Conservation (phyloP, 2,797 vertebrate species). For the Acrocephalus scirpaceus region DNA sequence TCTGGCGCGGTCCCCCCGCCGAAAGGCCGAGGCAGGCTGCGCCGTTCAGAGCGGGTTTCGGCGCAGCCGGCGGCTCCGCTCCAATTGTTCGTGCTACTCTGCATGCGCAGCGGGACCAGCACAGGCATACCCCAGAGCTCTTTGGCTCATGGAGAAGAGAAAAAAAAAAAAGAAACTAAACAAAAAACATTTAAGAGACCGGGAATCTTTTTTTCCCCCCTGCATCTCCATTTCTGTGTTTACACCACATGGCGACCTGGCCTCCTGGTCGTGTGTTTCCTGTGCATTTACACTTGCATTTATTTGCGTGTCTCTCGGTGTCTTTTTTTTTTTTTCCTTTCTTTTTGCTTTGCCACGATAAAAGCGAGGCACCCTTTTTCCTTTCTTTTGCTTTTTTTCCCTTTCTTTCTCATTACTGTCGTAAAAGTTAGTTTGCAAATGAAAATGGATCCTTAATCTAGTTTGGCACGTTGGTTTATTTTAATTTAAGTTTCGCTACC, state of each 20-base stretch:
- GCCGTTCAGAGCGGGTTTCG: neutral
- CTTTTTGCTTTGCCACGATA: neutral
- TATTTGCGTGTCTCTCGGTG: neutral
- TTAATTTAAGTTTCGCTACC: conserved; percentile 38
- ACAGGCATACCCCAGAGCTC: neutral
- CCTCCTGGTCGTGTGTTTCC: neutral
- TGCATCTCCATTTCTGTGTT: neutral
- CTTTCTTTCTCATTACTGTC: neutral
- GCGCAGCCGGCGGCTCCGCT: neutral
- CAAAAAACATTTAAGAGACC: neutral
- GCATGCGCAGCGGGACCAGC: neutral
- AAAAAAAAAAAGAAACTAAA: neutral
- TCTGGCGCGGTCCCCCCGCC: neutral
- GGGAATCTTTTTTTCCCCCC: neutral
- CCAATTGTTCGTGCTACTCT: neutral
- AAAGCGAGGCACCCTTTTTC: neutral
- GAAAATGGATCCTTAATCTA: neutral
- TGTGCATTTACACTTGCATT: neutral
- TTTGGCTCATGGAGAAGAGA: neutral
- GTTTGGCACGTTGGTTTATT: conserved; percentile 7
- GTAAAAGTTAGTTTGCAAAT: conserved; percentile 24
- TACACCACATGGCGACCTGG: conserved; percentile 5
- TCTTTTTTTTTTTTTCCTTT: neutral
- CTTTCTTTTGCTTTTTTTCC: neutral
- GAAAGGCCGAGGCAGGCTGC: neutral